Evolutionary conservation across 1,140 invertebrate genomes (phyloP).

Genomic region (Scaptomyza graminum): DNA sequence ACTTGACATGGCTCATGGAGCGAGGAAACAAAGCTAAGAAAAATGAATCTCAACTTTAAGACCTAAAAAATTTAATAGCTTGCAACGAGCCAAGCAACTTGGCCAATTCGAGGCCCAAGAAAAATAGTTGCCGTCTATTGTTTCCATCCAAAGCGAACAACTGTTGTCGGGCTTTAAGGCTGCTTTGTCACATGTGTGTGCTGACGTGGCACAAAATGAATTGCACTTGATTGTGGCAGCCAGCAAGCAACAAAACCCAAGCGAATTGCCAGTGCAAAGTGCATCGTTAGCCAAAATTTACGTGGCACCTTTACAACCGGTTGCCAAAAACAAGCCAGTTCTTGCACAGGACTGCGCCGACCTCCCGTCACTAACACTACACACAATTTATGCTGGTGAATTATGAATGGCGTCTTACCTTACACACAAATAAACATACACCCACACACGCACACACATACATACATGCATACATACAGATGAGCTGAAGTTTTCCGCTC

Average conservation of each 20-base stretch:
- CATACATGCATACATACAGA: background rate
- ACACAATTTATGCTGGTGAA: constrained; percentile 69
- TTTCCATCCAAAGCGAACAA: constrained; percentile 20
- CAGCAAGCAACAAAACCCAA: constrained; percentile 29
- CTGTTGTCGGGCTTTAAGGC: constrained; percentile 37
- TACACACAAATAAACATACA: constrained; percentile 23
- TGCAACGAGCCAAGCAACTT: constrained; percentile 6
- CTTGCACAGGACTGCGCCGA: constrained; percentile 10
- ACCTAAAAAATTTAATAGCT: constrained; percentile 55
- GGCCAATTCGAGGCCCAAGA: constrained; percentile 29
- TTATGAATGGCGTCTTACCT: constrained; percentile 72
- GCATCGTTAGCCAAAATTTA: constrained; percentile 80
- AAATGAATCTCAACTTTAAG: constrained; percentile 50
- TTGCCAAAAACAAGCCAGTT: constrained; percentile 70
- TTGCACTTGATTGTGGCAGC: constrained; percentile 77
- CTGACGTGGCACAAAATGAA: constrained; percentile 76
- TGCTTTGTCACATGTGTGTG: constrained; percentile 39
- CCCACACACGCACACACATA: background rate
- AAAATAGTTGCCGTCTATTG: constrained; percentile 43
- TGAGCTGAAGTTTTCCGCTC: constrained; percentile 27
- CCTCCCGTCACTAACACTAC: constrained; percentile 1
- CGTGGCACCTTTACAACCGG: constrained; percentile 65
- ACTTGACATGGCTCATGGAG: constrained; percentile 46
- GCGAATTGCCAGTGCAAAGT: constrained; percentile 71
- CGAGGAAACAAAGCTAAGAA: constrained; percentile 32